Evolutionary conservation across 1,140 invertebrate species (phyloP).

Genomic region (Drosophila sechellia): DNA sequence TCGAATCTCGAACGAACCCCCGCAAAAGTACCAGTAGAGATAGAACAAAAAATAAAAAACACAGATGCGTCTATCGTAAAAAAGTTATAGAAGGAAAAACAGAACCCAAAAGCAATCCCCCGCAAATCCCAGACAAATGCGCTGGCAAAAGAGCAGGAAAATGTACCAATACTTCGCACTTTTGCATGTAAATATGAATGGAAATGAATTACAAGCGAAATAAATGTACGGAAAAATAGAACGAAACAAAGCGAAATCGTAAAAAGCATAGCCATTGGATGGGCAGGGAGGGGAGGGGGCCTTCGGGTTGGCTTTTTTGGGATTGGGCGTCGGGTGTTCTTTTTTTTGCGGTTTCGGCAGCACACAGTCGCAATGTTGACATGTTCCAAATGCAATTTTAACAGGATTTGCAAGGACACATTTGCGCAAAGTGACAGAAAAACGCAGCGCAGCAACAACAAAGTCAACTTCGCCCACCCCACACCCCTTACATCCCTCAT

Average conservation of each 20-base stretch:
- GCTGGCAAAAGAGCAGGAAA: conserved; percentile 50
- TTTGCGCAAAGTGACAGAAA: conserved; percentile 81
- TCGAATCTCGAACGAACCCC: conserved; percentile 38
- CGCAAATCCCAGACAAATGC: conserved; percentile 77
- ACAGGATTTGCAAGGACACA: conserved; percentile 83
- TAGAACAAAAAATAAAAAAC: conserved; percentile 37
- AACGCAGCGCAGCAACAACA: conserved; percentile 71
- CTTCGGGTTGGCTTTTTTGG: conserved; percentile 29
- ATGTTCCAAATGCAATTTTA: conserved; percentile 83
- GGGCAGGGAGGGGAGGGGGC: conserved; percentile 22
- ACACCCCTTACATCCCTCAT: conserved; percentile 6
- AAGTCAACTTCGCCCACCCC: conserved; percentile 63
- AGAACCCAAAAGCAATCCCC: conserved; percentile 48
- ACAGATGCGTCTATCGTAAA: conserved; percentile 70
- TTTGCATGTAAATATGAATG: conserved; percentile 78
- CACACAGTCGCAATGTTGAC: conserved; percentile 74
- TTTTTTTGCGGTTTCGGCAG: conserved; percentile 64
- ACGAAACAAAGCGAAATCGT: conserved; percentile 68
- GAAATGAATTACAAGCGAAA: conserved; percentile 82
- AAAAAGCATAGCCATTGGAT: conserved; percentile 40
- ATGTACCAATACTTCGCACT: conserved; percentile 51
- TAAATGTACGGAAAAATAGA: conserved; percentile 77
- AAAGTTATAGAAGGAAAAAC: conserved; percentile 23
- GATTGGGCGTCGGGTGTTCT: conserved; percentile 15
- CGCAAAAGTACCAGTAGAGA: conserved; percentile 25